These are phyloP conservation scores for Etheostoma perlongum DNA, from an alignment of 2,797 vertebrate species.

Conservation along the genomic window DNA sequence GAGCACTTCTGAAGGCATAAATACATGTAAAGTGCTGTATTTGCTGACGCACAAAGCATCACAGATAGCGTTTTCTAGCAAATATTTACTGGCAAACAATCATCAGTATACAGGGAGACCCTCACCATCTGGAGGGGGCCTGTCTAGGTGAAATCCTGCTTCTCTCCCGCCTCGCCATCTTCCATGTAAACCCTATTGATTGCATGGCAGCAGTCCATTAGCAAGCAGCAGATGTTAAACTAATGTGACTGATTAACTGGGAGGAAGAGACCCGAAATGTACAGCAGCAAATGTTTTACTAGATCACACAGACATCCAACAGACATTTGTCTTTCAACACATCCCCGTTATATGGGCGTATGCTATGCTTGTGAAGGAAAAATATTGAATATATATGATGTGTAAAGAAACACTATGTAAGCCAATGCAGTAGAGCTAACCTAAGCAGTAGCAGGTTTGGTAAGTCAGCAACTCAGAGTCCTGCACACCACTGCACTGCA, in stretches of 20 bases:
- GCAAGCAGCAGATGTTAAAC: slow-evolving; percentile 45
- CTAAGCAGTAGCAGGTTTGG: slow-evolving; percentile 61
- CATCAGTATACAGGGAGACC: slow-evolving; percentile 1
- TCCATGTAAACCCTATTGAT: slow-evolving; percentile 57
- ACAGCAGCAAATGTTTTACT: not conserved
- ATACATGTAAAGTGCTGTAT: not conserved
- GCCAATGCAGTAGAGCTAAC: slow-evolving; percentile 47
- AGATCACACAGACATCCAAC: not conserved
- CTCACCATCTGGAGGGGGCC: slow-evolving; percentile 21
- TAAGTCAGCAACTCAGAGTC: slow-evolving; percentile 70
- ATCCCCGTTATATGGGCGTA: not conserved
- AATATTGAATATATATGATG: not conserved
- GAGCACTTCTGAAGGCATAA: not conserved
- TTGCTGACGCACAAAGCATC: not conserved
- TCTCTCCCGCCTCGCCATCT: slow-evolving; percentile 24
- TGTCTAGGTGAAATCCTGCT: slow-evolving; percentile 37
- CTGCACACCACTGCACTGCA: slow-evolving; percentile 65
- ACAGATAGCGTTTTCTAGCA: not conserved
- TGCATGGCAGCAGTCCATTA: slow-evolving; percentile 47
- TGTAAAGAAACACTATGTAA: slow-evolving; percentile 25
- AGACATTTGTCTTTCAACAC: slow-evolving; percentile 1
- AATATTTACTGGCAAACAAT: slow-evolving; percentile 27
- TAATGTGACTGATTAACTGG: slow-evolving; percentile 27
- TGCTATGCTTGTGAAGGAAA: not conserved
- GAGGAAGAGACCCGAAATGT: slow-evolving; percentile 22